Evolutionary conservation across 2,113 vertebrate genomes (phyloP).

Genomic region (Indri indri): DNA sequence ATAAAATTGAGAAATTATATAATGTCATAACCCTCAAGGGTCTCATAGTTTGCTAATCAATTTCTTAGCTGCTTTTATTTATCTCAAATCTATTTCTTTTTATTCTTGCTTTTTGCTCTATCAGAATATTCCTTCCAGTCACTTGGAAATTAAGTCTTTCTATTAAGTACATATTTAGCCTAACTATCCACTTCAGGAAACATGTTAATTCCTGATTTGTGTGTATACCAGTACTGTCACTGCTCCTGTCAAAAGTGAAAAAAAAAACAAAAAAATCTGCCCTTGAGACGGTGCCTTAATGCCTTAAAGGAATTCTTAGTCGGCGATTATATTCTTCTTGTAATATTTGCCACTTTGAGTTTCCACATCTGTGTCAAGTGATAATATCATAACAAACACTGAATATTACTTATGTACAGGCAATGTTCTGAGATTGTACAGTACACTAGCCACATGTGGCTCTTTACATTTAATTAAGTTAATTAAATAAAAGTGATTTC

Average conservation of each 20-base stretch:
- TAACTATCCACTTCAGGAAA: constrained; percentile 7
- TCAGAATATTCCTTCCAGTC: background rate
- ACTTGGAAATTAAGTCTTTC: background rate
- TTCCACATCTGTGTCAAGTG: background rate
- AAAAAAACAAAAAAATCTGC: background rate
- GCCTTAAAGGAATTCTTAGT: background rate
- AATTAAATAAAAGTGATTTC: background rate
- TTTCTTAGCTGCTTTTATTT: background rate
- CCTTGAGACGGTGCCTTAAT: background rate
- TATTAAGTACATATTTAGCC: background rate
- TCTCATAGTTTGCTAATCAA: background rate
- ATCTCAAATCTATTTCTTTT: background rate
- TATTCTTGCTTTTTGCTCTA: background rate
- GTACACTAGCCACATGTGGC: background rate
- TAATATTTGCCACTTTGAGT: background rate
- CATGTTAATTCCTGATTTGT: background rate
- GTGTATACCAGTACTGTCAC: background rate
- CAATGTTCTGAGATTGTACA: background rate
- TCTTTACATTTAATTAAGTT: background rate
- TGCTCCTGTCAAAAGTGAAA: constrained; percentile 13
- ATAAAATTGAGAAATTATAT: background rate
- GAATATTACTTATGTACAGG: background rate
- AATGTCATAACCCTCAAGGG: background rate
- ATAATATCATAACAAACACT: background rate
- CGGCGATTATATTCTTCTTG: background rate